phyloP scores from a whole-genome alignment of 2,888 invertebrate genomes.

The Xestia sexstrigata region DNA sequence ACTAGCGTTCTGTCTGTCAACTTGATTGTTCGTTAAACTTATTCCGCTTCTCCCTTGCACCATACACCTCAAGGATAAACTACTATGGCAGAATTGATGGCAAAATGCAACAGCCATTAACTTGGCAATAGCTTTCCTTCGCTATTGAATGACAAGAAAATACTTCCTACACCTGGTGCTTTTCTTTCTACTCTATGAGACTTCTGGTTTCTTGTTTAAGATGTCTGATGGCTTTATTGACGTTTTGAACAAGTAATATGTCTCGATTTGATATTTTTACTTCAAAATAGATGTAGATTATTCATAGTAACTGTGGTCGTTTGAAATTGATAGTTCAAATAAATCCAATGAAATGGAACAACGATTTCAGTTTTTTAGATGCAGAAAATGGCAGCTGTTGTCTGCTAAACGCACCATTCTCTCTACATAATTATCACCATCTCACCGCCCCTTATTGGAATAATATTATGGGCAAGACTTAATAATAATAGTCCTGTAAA shows the following conservation, averaged over 20 bases:
- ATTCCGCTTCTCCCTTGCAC: slow-evolving; percentile 33
- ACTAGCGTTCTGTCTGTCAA: background rate
- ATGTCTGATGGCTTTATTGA: background rate
- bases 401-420: background rate
- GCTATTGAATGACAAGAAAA: slow-evolving; percentile 53
- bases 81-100: slow-evolving; percentile 70
- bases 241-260: background rate
- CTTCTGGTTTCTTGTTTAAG: slow-evolving; percentile 21
- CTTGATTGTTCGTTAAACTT: background rate
- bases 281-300: background rate
- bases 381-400: background rate
- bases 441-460: background rate
- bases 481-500: background rate
- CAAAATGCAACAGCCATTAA: slow-evolving; percentile 65
- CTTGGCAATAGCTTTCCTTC: slow-evolving; percentile 48
- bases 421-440: background rate
- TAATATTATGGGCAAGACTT: background rate
- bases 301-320: background rate
- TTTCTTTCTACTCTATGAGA: slow-evolving; percentile 16
- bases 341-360: background rate
- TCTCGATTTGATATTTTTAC: background rate
- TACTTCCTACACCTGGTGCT: slow-evolving; percentile 46
- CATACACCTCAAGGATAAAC: slow-evolving; percentile 56
- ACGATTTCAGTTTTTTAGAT: background rate
- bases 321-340: background rate